These are phyloP conservation scores for Pterostichus niger DNA, from an alignment of 2,888 invertebrate genomes.

Conservation along the genomic window DNA sequence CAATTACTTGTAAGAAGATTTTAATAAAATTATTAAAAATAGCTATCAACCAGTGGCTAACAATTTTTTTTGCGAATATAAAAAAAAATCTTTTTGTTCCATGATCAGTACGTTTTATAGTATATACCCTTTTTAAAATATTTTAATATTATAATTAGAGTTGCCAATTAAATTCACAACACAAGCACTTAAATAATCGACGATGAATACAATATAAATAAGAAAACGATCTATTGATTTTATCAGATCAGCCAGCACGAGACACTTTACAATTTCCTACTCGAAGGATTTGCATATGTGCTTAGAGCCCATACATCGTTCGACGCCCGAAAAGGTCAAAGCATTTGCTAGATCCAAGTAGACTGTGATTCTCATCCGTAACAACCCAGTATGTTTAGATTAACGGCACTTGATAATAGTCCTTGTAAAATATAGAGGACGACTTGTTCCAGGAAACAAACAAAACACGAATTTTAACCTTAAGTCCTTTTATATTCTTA, in stretches of 20 bases:
- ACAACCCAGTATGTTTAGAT: conserved; percentile 21
- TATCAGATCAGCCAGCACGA: conserved; percentile 58
- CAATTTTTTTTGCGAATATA: no score
- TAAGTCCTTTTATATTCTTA: conserved; percentile 6
- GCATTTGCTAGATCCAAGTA: conserved; percentile 52
- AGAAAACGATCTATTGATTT: conserved; percentile 65
- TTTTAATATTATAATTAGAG: conserved; percentile 3
- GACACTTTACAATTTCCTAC: conserved; percentile 63
- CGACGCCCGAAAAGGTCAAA: conserved; percentile 54
- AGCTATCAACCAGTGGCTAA: no score
- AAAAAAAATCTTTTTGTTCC: no score
- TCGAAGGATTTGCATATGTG: conserved; percentile 61
- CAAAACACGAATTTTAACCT: background rate
- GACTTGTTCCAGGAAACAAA: conserved; percentile 42
- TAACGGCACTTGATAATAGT: conserved; percentile 35
- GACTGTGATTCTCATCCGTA: conserved; percentile 47
- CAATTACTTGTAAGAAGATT: no score
- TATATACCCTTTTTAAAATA: no score
- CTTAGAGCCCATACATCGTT: conserved; percentile 35
- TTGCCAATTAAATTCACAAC: conserved; percentile 58
- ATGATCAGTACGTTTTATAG: no score
- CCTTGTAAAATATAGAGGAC: conserved; percentile 33
- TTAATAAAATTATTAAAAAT: no score
- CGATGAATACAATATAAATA: conserved; percentile 65
- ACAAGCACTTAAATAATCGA: conserved; percentile 53